phyloP scores from a whole-genome alignment of 2,888 invertebrate genomes.

The Sarcophaga caerulescens region DNA sequence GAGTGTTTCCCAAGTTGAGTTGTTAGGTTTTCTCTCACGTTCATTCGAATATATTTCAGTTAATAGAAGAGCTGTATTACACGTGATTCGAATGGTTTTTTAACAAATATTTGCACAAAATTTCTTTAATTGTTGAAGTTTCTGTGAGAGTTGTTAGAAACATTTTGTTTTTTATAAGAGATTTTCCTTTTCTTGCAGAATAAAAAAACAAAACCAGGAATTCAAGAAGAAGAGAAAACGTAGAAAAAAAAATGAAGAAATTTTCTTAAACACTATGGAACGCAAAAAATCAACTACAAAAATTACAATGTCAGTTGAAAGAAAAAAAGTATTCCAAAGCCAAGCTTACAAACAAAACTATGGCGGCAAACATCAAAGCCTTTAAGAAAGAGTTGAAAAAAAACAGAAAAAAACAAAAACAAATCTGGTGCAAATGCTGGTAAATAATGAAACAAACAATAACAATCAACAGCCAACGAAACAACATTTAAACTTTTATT shows the following conservation, averaged over 20 bases:
- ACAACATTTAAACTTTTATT: conserved; percentile 57
- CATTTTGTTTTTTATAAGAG: too few species aligned
- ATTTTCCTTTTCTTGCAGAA: background rate
- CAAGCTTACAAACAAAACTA: conserved; percentile 2
- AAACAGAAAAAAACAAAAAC: background rate
- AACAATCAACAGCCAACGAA: background rate
- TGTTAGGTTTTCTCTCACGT: too few species aligned
- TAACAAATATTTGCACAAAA: too few species aligned
- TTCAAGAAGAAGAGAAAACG: background rate
- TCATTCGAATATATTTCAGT: too few species aligned
- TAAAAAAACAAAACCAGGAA: conserved; percentile 28
- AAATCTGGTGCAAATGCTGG: conserved; percentile 63
- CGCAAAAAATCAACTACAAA: conserved; percentile 17
- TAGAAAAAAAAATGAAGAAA: background rate
- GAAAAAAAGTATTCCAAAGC: conserved; percentile 45
- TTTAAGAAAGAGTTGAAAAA: conserved; percentile 8
- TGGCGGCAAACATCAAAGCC: conserved; percentile 63
- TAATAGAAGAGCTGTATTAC: too few species aligned
- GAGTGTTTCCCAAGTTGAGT: too few species aligned
- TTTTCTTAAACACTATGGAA: conserved; percentile 46
- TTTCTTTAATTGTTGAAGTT: too few species aligned
- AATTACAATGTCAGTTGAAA: conserved; percentile 53
- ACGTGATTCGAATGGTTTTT: too few species aligned
- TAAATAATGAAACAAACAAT: conserved; percentile 64
- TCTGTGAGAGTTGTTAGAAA: too few species aligned